A percentile compares a stretch with the other conserved stretches of the same genome.
These are phyloP conservation scores for Xenops minutus DNA, from an alignment of 2,797 vertebrate species.

Conservation along the genomic window DNA sequence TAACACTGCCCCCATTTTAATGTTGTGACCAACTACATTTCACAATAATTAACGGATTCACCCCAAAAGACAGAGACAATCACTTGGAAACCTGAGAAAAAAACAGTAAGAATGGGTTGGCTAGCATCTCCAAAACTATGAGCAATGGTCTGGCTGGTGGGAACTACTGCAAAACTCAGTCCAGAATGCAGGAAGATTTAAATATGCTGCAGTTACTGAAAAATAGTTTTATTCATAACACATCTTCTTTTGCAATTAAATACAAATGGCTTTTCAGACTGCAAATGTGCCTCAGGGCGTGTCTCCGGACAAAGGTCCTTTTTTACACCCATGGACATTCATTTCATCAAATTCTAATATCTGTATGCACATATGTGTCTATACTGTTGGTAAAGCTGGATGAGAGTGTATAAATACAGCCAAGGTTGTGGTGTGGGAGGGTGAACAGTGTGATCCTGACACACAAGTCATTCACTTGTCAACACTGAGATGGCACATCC, in stretches of 20 bases:
- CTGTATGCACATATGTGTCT: accelerated
- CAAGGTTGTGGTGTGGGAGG: not conserved
- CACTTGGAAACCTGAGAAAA: not conserved
- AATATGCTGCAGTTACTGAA: not conserved
- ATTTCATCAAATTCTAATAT: not conserved
- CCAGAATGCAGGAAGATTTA: not conserved
- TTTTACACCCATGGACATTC: not conserved
- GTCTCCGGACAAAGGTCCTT: not conserved
- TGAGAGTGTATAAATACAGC: not conserved
- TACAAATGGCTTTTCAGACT: not conserved
- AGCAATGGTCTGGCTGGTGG: not conserved
- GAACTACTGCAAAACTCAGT: not conserved
- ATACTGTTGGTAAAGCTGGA: not conserved
- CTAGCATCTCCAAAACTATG: not conserved
- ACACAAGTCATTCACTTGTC: conserved; percentile 10
- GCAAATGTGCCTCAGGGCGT: not conserved
- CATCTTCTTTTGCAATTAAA: conserved; percentile 8
- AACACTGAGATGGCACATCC: conserved; percentile 10
- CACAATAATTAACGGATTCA: not conserved
- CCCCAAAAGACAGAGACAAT: not conserved
- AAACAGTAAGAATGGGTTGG: not conserved
- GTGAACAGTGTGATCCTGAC: not conserved
- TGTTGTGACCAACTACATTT: not conserved
- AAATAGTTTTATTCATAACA: not conserved
- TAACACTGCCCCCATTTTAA: not conserved